Evolutionary conservation across 2,888 invertebrate species (phyloP), one percentile per base, ranked within the genome.

Genomic region (Drosophila yooni): DNA sequence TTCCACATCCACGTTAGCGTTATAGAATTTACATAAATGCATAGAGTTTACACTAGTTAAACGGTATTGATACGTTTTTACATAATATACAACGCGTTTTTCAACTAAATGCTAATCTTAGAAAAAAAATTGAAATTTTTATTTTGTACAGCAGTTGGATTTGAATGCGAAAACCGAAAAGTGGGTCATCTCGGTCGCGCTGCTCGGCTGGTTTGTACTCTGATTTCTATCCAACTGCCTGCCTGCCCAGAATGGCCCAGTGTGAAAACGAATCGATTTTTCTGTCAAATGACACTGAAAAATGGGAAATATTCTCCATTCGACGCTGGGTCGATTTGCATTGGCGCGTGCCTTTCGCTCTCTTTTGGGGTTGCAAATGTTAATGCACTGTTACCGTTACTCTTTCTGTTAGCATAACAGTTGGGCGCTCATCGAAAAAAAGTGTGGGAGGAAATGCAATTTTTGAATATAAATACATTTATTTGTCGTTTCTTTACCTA

Each of bases 171-270:
- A 92, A 92, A 92, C 91, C 91, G 86, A 91, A 91, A 92, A 91
- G 84, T 92, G 92, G 92, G 92, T 92, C 91, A 92, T 91, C 90
- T 92, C 92, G 91, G 90, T 92, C 92, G 92, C 90, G 91, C 87
- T 90, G 82, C 89, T 92, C 84, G 89, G 82, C 90, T 87, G 90
- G 89, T 87, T 91, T 83, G 88, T 91, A 91, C 91, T 84, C 89
- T 91, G 90, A 91, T 91, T 91, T 89, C 91, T 86, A 71, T 71
- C 90, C 86, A 86, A 86, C 86, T 82, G 83, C 77, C 78, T 76
- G 76, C 62, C 81, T 79, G 76, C 64, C 81, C 78, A 76, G 83
- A 79, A 81, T 91, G 90, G 79, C 86, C 87, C 89, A 89, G 73
- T 80, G 85, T 89, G 89, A 72, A 82, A 75, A 72, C 66, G 76